Evolutionary conservation across 1,140 invertebrate genomes (phyloP), one percentile per base, ranked within the genome.

Genomic region (Drosophila dunni): DNA sequence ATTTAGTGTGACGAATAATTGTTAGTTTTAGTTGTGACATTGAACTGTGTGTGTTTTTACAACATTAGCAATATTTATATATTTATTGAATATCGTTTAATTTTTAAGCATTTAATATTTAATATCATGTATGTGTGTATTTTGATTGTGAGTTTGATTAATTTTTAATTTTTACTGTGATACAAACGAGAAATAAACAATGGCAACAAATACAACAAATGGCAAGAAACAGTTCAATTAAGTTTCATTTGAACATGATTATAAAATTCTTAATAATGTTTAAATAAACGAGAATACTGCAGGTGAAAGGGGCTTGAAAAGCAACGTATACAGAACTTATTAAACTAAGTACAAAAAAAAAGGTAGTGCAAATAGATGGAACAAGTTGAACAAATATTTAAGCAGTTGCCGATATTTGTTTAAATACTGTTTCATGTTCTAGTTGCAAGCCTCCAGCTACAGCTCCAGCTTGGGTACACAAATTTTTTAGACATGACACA

Each of bases 141-240:
- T 86, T 86, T 77, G 82, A 86, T 86, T 86, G 79, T 86, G 83
- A 79, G 88, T 70, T 88, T 76, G 54, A 73, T 86, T 88, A 79
- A 84, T 81, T 88, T 86, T 82, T 88, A 74, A 82, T 88, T 86
- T 85, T 88, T 86, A 86, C 83, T 86, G 83, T 86, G 82, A 86
- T 86, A 82, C 71, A 76, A 79, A 48, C 3, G 24, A 29, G 24
- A 29, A 88, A 77, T 79, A 88, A 62, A 85, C 71, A 85, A 82
- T 79, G 66, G 71, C 72, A 84, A 84, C 64, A 78, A 79, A 77
- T 70, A 69, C 63, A 68, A 63, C 46, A 64, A 72, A 70, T 84
- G 65, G 60, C 62, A 78, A 60, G 34, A 10, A 24, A 42, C 3
- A 7, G 1, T 13, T n/a, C 40, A 13, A n/a, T 13, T 29, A 29